A percentile compares a stretch with the other conserved stretches of the same genome.
These are phyloP conservation scores for Ophion obscuratus DNA, from an alignment of 2,888 invertebrate species.

Conservation along the genomic window DNA sequence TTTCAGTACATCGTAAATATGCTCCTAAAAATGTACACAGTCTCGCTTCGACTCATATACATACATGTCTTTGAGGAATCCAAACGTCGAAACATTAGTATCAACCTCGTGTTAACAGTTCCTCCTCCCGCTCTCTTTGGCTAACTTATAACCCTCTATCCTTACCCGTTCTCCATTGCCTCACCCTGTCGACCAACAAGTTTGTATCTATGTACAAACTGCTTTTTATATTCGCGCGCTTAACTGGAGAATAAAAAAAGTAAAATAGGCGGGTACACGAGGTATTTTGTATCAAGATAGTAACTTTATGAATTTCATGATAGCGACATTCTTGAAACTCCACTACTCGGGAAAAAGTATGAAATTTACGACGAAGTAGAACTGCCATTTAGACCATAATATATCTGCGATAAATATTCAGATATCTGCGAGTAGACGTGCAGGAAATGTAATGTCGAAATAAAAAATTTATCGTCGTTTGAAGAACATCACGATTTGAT, in stretches of 20 bases:
- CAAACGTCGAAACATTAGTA: background rate
- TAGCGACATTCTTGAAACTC: slow-evolving; percentile 8
- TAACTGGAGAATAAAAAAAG: slow-evolving; percentile 7
- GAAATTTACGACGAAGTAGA: background rate
- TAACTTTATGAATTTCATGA: slow-evolving; percentile 17
- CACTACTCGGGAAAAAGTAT: background rate
- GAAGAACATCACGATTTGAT: too few species aligned
- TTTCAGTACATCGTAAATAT: slow-evolving; percentile 12
- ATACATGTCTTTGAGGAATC: slow-evolving; percentile 5
- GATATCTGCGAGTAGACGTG: too few species aligned
- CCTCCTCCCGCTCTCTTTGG: background rate
- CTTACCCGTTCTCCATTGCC: slow-evolving; percentile 20
- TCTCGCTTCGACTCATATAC: background rate
- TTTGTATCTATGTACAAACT: slow-evolving; percentile 17
- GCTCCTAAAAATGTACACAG: background rate
- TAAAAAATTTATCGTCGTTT: too few species aligned
- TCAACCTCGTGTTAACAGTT: background rate
- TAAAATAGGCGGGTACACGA: slow-evolving; percentile 1
- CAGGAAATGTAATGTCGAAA: too few species aligned
- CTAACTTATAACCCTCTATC: background rate
- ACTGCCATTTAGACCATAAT: background rate
- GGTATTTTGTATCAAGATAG: background rate
- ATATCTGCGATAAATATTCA: too few species aligned
- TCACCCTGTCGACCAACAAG: slow-evolving; percentile 22
- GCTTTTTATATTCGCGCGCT: slow-evolving; percentile 16